phyloP scores from a whole-genome alignment of 2,888 invertebrate genomes.

The Tineola bisselliella region DNA sequence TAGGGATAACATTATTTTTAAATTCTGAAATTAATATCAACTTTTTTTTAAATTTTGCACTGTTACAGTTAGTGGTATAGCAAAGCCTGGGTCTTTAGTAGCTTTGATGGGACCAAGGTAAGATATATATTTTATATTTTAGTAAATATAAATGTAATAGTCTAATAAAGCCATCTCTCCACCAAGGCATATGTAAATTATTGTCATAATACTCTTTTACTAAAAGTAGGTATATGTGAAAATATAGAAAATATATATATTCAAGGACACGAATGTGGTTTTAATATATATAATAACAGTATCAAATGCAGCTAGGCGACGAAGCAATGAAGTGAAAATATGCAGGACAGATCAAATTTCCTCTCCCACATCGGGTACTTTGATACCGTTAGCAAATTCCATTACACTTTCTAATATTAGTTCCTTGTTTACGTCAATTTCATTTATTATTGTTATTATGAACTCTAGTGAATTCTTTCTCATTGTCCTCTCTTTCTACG shows the following conservation, averaged over 20 bases:
- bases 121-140: constrained; percentile 25
- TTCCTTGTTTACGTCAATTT: constrained; percentile 7
- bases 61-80: constrained; percentile 78
- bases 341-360: neutral
- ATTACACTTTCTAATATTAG: constrained; percentile 7
- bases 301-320: neutral
- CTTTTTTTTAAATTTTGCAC: constrained; percentile 19
- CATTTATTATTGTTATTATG: too few species aligned
- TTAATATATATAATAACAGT: neutral
- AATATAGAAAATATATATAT: neutral
- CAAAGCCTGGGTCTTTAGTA: constrained; percentile 82
- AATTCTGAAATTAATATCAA: too few species aligned
- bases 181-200: too few species aligned
- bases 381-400: neutral
- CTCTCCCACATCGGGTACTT: neutral
- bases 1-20: too few species aligned
- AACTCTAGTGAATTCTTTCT: too few species aligned
- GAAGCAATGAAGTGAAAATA: constrained; percentile 10
- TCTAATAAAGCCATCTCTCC: too few species aligned
- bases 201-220: too few species aligned
- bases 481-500: too few species aligned
- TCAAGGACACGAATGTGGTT: neutral
- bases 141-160: too few species aligned
- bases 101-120: constrained; percentile 89
- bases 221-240: too few species aligned